Evolutionary conservation across 1,140 invertebrate species (phyloP), one percentile per base, ranked within the genome.

Genomic region (Caenorhabditis remanei): DNA sequence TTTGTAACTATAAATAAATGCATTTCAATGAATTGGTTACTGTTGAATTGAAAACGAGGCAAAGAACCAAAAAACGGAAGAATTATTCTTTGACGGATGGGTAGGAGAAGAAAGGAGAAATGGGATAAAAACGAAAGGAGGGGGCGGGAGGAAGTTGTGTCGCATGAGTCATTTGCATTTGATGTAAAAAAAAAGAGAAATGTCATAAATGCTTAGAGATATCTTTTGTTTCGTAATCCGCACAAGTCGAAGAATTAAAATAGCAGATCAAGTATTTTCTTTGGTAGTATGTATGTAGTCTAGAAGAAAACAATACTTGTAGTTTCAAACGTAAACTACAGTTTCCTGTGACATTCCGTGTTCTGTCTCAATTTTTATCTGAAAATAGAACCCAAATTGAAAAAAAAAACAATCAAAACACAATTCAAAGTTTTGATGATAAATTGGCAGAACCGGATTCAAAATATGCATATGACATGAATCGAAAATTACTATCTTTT

Each of bases 141-240:
- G 46, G 71, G 40, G n/a, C 46, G 9, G 7, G 21, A 13, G 71
- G n/a, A 50, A 79, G 43, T 79, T 50, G 50, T 63, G 21, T 24
- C 46, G 71, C 24, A 79, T 79, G 71, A 79, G 40, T 79, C 71
- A 79, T 79, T 71, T 71, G 65, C 40, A 71, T 43, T 43, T 79
- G 7, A 24, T 50, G 21, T 19, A 21, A 24, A 79, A 50, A 67
- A 67, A n/a, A 9, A 24, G 53, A 50, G 19, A 46, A 46, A 71
- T 32, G 32, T 32, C 65, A 43, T 41, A 16, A 41, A 71, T n/a
- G 14, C 40, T 11, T 71, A 2, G 6, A 71, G 65, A 71, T 71
- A 71, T 71, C 65, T 16, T 19, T 11, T 19, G 16, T 71, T 71
- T 71, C 65, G 41, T 46, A 71, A 71, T 71, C 41, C 24, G 8